Base-by-base conservation (phyloP, 2,888 invertebrate genomes). In the Brachylomia viminalis region DNA sequence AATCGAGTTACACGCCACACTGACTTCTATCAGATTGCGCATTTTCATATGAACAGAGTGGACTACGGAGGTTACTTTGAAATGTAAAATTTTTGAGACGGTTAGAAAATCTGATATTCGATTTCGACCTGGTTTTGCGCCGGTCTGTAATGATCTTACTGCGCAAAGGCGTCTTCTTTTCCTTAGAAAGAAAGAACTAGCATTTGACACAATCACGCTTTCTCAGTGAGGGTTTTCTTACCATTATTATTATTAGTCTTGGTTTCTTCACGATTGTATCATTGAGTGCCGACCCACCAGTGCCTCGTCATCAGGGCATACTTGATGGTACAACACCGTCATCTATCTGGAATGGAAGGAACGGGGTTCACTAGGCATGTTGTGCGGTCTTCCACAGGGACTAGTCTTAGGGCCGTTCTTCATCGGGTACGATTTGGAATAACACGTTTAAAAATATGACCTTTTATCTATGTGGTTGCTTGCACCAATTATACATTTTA, bases 11-110 rank as follows among this genome's bases (percentile, higher is more conserved):
- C 30, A 65, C 68, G 33, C 59, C n/a, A 61, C 79, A 84, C 52
- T 76, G 85, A 66, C 20, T 85, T 73, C 70, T 71, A 67, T 77
- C 68, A 65, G 77, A 85, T 85, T 85, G 73, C 64, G 64, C 30
- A 68, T 77, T 73, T 82, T 62, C 33, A 67, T 76, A 62, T 69
- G 72, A 61, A 83, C 75, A 73, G 62, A 61, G 20, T 64, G 11
- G 3, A 64, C 65, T 49, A 54, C 4, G 10, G 2, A 56, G n/a
- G 30, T n/a, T n/a, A 54, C 13, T 73, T 64, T 68, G 62, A 73
- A 58, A 56, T 56, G 42, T 67, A 62, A 58, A 45, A 52, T 33
- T 49, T 11, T 66, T 45, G 27, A 42, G 1, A 1, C 1, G 7
- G 2, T 72, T 65, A 13, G 5, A 45, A 58, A 58, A 58, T 71